A percentile compares a stretch with the other conserved stretches of the same genome.
These are phyloP conservation scores for Sialia sialis DNA, from an alignment of 2,113 vertebrate genomes.

Conservation along the genomic window DNA sequence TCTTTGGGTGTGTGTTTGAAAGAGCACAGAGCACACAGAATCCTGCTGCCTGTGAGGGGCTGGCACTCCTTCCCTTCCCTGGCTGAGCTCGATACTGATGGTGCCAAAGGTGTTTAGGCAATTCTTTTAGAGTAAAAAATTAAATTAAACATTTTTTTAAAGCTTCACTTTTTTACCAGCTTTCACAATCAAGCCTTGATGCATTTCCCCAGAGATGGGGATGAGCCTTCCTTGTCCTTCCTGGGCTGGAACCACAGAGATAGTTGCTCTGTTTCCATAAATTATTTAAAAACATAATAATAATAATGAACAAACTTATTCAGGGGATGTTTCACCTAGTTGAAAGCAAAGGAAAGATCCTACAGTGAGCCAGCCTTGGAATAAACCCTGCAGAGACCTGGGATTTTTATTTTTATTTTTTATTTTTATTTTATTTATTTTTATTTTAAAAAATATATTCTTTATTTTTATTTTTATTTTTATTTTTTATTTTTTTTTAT, in stretches of 20 bases:
- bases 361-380: fast-evolving
- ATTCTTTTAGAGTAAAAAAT: neutral
- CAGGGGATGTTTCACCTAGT: neutral
- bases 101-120: neutral
- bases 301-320: neutral
- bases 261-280: neutral
- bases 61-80: neutral
- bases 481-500: neutral
- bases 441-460: no score
- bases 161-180: neutral
- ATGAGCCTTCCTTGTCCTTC: neutral
- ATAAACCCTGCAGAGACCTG: neutral
- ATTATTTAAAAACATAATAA: neutral
- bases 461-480: neutral
- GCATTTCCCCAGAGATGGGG: neutral
- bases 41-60: neutral
- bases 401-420: neutral
- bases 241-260: no score
- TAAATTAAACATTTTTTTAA: neutral
- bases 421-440: neutral
- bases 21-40: neutral
- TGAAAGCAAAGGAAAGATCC: neutral
- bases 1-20: neutral
- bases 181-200: neutral
- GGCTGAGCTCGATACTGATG: fast-evolving